Evolutionary conservation across 64 coral and sea anemone genomes (phyloP), one percentile per base, ranked within the genome.

Genomic region (Stichodactyla mertensii): DNA sequence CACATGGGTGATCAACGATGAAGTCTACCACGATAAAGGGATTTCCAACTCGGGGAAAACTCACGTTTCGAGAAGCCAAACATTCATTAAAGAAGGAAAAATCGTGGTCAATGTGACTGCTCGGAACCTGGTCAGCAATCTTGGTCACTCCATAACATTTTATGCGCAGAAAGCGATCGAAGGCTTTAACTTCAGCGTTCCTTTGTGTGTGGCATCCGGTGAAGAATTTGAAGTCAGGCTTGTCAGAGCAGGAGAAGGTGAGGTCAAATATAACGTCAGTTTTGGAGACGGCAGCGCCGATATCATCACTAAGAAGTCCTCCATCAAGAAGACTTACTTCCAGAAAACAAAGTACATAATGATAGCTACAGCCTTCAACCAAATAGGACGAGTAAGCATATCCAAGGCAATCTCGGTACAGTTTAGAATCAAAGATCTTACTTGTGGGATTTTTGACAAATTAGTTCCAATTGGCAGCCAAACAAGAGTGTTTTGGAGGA

Each of bases 121-220:
- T 24, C 51, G 31, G 20, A 95, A 95, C 23, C 80, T 87, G 52
- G 84, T 95, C 56, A 95, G 94, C 45, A 87, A 9, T 26, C 85
- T 83, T 14, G 83, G 64, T 27, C 52, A 78, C 16, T 95, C 70
- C 71, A 55, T 90, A 64, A 57, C 7, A 19, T 58, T 85, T 12
- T 52, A 89, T 66, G 87, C 88, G 61, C 94, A 95, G 69, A 77
- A 89, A 31, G 59, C 22, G 54, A 95, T 95, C 16, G n/a, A 92
- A 90, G 91, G 71, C 2, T 84, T 95, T 52, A 6, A 71, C 51
- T 26, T 92, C 26, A 22, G 14, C 10, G 57, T 87, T 55, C 85
- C 78, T 64, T 80, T 26, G 24, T 27, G 62, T 18, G 64, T 87
- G 18, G 55, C 28, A 7, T 57, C 71, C 27, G 85, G 81, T 15